These are phyloP conservation scores for Dynastes maya DNA, from an alignment of 2,888 invertebrate species.

Conservation along the genomic window DNA sequence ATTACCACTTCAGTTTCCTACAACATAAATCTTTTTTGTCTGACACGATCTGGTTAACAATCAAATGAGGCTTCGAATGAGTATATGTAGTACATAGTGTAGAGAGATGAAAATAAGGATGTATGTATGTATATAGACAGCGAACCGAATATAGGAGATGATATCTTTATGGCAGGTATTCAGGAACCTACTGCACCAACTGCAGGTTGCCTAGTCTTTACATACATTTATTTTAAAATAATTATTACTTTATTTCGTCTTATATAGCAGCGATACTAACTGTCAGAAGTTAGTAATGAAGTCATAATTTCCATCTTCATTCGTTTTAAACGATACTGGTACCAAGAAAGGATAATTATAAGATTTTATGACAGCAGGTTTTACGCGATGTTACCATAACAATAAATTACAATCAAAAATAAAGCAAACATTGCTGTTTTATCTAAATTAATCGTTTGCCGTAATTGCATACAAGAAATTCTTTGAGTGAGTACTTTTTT, in stretches of 20 bases:
- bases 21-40: constrained; percentile 53
- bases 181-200: neutral
- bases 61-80: constrained; percentile 44
- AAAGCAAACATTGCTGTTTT: neutral
- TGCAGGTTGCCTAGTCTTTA: neutral
- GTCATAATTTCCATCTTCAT: too few species aligned
- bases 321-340: too few species aligned
- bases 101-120: constrained; percentile 32
- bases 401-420: too few species aligned
- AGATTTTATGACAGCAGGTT: neutral
- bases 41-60: constrained; percentile 52
- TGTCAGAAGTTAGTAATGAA: too few species aligned
- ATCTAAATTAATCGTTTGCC: neutral
- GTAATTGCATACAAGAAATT: too few species aligned
- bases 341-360: neutral
- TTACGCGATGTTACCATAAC: too few species aligned
- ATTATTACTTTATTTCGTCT: too few species aligned
- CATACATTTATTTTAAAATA: neutral
- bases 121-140: neutral
- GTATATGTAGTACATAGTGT: constrained; percentile 26
- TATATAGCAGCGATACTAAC: too few species aligned
- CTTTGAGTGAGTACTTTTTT: neutral
- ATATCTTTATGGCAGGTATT: constrained; percentile 35
- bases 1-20: constrained; percentile 51
- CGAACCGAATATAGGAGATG: constrained; percentile 28